Conservation (phyloP, 2,797 vertebrate genomes). For the Capromys pilorides region DNA sequence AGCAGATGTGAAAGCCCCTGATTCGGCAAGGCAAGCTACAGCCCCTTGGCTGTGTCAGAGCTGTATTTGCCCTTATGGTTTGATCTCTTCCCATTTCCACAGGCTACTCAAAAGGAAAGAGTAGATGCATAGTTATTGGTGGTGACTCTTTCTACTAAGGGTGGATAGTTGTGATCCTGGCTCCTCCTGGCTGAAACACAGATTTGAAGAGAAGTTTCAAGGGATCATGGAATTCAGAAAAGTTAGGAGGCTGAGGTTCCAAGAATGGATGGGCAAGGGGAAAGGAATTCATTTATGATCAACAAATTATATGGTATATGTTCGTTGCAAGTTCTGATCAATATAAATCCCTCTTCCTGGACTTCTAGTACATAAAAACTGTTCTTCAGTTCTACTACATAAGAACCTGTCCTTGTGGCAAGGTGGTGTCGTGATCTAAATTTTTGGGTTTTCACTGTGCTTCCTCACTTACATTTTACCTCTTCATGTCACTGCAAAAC, state of each 20-base stretch:
- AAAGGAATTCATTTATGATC: neutral
- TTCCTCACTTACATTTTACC: conserved; percentile 36
- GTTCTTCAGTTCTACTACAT: neutral
- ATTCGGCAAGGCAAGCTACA: neutral
- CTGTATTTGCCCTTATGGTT: neutral
- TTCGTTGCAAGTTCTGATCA: neutral
- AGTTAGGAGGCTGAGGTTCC: neutral
- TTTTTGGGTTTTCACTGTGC: neutral
- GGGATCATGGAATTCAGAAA: neutral
- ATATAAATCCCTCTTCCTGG: neutral
- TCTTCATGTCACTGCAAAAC: conserved; percentile 62
- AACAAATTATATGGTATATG: neutral
- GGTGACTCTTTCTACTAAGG: neutral
- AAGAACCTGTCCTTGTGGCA: neutral
- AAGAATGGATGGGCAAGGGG: neutral
- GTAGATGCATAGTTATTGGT: neutral
- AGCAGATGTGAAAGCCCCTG: conserved; percentile 27
- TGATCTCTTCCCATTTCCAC: conserved; percentile 1
- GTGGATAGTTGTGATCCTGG: neutral
- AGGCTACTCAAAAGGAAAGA: neutral
- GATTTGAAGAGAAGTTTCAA: neutral
- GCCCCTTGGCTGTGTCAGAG: neutral
- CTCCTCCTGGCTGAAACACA: neutral
- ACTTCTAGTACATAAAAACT: neutral
- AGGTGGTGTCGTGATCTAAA: neutral